phyloP scores from a whole-genome alignment of 2,113 vertebrate genomes.

The Myiagra hebetior region DNA sequence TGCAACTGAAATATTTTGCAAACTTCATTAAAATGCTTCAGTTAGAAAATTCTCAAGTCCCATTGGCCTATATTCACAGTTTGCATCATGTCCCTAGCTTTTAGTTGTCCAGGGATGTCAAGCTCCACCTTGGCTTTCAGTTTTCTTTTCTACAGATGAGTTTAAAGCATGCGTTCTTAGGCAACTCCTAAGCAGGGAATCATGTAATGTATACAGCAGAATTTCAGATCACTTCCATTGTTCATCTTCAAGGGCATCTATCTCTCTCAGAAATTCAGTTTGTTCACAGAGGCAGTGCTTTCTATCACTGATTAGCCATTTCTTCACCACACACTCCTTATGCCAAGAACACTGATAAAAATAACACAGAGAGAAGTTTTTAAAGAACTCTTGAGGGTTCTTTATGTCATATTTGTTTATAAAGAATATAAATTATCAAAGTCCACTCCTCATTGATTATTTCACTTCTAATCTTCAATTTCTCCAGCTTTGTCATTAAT shows the following conservation, averaged over 20 bases:
- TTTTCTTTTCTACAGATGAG: neutral
- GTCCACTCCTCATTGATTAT: neutral
- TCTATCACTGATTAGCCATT: neutral
- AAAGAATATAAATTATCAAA: neutral
- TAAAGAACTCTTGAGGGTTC: neutral
- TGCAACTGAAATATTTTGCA: neutral
- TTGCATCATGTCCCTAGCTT: neutral
- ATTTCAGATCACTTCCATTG: neutral
- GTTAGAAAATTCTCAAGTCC: neutral
- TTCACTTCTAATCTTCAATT: neutral
- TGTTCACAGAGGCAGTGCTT: neutral
- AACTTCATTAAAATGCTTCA: neutral
- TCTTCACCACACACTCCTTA: neutral
- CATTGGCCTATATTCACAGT: neutral
- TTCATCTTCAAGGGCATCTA: neutral
- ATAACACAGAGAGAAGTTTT: neutral
- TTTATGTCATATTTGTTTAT: neutral
- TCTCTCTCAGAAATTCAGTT: neutral
- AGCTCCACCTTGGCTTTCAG: neutral
- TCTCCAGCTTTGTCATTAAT: neutral
- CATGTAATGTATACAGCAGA: neutral
- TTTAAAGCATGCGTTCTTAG: neutral
- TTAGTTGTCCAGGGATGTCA: neutral
- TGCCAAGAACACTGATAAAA: neutral
- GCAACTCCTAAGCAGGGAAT: neutral